Evolutionary conservation across 2,113 vertebrate genomes (phyloP).

Genomic region (Steatornis caripensis): DNA sequence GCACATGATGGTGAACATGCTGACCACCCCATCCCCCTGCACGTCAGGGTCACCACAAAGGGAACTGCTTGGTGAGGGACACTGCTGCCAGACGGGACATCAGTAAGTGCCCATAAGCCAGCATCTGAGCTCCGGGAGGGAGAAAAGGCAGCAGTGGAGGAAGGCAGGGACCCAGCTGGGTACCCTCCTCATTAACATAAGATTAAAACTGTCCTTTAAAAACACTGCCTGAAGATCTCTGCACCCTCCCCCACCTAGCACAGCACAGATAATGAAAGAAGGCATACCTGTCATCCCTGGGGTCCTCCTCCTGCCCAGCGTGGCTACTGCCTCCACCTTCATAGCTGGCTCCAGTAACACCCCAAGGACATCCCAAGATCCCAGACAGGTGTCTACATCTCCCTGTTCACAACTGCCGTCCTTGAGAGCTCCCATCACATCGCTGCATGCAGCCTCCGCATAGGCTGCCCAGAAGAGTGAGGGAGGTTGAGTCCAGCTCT

Average conservation of each 20-base stretch:
- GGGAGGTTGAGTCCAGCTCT: neutral
- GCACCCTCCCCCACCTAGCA: neutral
- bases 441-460: neutral
- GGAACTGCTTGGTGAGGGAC: neutral
- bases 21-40: neutral
- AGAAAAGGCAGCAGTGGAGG: neutral
- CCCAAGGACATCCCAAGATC: neutral
- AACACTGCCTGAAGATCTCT: neutral
- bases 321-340: neutral
- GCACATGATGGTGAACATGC: neutral
- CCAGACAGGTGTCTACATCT: neutral
- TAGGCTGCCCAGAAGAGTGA: conserved; percentile 15
- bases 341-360: neutral
- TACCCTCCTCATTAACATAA: neutral
- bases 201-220: neutral
- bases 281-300: conserved; percentile 23
- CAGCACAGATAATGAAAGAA: neutral
- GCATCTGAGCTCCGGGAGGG: neutral
- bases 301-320: neutral
- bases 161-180: neutral
- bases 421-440: neutral
- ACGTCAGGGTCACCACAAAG: neutral
- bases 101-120: neutral
- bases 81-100: neutral
- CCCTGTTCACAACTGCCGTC: neutral